Conservation (phyloP, 64 coral and sea anemone genomes). For the Astreopora myriophthalma region DNA sequence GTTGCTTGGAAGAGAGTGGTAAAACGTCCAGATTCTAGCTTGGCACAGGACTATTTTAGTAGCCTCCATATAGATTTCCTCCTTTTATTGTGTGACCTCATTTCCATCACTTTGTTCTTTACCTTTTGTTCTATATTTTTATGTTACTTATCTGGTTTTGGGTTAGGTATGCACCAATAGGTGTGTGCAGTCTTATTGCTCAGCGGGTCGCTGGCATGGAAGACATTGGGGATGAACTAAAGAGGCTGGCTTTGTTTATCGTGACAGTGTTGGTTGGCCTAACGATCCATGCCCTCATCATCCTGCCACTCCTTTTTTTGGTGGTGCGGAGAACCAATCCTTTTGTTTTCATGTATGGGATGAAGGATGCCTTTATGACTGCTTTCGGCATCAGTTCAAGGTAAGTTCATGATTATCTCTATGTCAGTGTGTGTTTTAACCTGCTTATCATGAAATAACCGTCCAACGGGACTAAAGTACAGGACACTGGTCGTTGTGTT, state of each 20-base stretch:
- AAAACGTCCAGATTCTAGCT: no score
- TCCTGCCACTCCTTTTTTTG: conserved; percentile 74
- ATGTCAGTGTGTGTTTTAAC: no score
- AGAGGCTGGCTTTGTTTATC: conserved; percentile 66
- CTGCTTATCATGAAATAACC: no score
- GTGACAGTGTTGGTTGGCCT: conserved; percentile 74
- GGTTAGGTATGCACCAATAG: conserved; percentile 70
- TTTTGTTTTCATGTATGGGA: conserved; percentile 64
- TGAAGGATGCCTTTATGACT: conserved; percentile 71
- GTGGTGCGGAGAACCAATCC: conserved; percentile 63
- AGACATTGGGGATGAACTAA: conserved; percentile 50
- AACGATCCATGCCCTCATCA: conserved; percentile 65
- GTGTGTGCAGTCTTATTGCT: conserved; percentile 80
- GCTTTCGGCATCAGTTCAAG: conserved; percentile 79
- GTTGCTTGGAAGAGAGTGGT: no score
- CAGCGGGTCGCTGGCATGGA: conserved; percentile 71
- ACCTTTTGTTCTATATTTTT: neutral
- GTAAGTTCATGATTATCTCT: no score
- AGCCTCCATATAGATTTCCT: no score
- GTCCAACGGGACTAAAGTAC: no score
- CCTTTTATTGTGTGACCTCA: no score
- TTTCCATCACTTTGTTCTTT: no score
- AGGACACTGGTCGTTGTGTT: no score
- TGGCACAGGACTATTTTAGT: no score
- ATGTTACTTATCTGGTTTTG: neutral